A percentile compares a stretch with the other conserved stretches of the same genome.
These are phyloP conservation scores for Autographa pulchrina DNA, from an alignment of 2,888 invertebrate genomes.

Conservation along the genomic window DNA sequence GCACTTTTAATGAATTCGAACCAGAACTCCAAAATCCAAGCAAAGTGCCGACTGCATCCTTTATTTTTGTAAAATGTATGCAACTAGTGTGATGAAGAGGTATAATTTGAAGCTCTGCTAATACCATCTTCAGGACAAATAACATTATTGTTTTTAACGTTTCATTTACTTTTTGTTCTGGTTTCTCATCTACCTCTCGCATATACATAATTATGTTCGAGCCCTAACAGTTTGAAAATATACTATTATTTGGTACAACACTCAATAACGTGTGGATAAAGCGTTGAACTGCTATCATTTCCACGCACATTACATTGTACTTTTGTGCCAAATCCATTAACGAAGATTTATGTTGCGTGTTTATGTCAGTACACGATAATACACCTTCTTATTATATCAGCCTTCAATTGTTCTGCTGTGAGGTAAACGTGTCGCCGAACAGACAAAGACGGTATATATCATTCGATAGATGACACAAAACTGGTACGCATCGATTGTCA, in stretches of 20 bases:
- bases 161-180: background rate
- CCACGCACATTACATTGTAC: conserved; percentile 26
- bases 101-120: too few relatives aligned
- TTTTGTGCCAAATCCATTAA: conserved; percentile 26
- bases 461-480: too few relatives aligned
- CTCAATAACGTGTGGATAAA: conserved; percentile 6
- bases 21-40: too few relatives aligned
- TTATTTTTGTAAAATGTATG: too few relatives aligned
- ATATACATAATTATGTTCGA: background rate
- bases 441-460: background rate
- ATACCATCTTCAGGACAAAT: too few relatives aligned
- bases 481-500: too few relatives aligned
- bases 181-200: background rate
- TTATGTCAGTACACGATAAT: conserved; percentile 9
- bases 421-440: background rate
- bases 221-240: conserved; percentile 6
- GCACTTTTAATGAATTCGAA: too few relatives aligned
- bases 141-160: too few relatives aligned
- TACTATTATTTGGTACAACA: conserved; percentile 8
- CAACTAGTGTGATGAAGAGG: too few relatives aligned
- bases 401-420: background rate
- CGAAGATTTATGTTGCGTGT: conserved; percentile 26
- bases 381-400: conserved; percentile 4
- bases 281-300: conserved; percentile 8
- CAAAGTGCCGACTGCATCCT: too few relatives aligned